A percentile compares a stretch with the other conserved stretches of the same genome.
phyloP scores from a whole-genome alignment of 37 sponge, comb jelly and placozoan species.

The Lycopodina hypogea region DNA sequence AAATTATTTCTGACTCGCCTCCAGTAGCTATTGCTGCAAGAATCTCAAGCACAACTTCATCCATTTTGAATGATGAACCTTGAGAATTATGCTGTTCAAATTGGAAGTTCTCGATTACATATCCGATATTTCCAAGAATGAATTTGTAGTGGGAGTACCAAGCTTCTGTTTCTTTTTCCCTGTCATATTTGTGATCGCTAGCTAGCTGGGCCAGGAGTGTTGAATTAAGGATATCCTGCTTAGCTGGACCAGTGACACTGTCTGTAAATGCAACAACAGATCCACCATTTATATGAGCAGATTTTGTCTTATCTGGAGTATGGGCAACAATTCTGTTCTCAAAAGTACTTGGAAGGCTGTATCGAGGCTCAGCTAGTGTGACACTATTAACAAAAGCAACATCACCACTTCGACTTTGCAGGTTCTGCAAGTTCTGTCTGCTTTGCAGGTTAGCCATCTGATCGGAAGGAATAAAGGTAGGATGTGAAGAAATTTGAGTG shows the following conservation, averaged over 20 bases:
- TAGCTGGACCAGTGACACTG: background rate
- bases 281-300: background rate
- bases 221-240: conserved; percentile 10
- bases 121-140: background rate
- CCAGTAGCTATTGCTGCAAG: background rate
- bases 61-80: background rate
- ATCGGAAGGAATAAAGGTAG: no score
- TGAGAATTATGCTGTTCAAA: background rate
- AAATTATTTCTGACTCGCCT: background rate
- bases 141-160: conserved; percentile 1
- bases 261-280: background rate
- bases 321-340: background rate
- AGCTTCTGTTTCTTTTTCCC: background rate
- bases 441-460: no score
- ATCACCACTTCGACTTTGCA: no score
- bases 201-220: conserved; percentile 11
- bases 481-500: no score
- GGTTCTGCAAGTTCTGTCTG: no score
- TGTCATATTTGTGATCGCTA: background rate
- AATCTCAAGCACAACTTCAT: conserved; percentile 2
- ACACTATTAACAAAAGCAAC: conserved; percentile 3
- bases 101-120: background rate
- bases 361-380: background rate
- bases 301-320: background rate
- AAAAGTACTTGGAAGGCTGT: background rate